Conservation (phyloP, 2,888 invertebrate species). For the Trichogramma evanescens region DNA sequence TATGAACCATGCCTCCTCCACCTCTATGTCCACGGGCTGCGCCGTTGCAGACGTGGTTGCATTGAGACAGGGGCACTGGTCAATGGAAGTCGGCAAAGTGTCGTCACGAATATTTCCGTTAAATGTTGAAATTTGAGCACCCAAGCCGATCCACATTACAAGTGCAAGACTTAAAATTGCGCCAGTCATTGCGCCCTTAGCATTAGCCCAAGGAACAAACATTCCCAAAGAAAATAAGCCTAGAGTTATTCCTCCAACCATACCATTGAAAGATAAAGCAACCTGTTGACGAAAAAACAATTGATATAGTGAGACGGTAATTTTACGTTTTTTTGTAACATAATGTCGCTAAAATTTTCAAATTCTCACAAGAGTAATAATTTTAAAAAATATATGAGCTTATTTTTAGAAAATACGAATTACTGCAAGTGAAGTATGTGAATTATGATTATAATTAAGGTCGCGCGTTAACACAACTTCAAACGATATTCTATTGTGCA, state of each 20-base stretch:
- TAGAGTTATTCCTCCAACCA: slow-evolving; percentile 80
- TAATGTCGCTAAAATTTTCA: not conserved
- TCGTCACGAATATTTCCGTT: slow-evolving; percentile 45
- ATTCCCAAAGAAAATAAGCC: slow-evolving; percentile 84
- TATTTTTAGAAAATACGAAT: not conserved
- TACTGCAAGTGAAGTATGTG: not conserved
- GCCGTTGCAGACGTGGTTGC: slow-evolving; percentile 24
- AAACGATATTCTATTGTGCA: not conserved
- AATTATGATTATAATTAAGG: too few species aligned
- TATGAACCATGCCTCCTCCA: slow-evolving; percentile 30
- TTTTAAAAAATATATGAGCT: not conserved
- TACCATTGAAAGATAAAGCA: slow-evolving; percentile 80
- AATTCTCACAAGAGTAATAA: not conserved
- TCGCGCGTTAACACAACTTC: not conserved
- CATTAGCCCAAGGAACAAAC: slow-evolving; percentile 81
- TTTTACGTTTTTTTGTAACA: not conserved
- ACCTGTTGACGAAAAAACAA: slow-evolving; percentile 47
- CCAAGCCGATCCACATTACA: slow-evolving; percentile 61
- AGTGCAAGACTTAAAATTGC: slow-evolving; percentile 55
- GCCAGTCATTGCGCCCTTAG: slow-evolving; percentile 66
- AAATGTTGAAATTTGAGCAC: slow-evolving; percentile 58
- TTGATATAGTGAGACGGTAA: not conserved
- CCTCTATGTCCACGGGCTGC: slow-evolving; percentile 3
- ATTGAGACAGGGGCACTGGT: slow-evolving; percentile 52
- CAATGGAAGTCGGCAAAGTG: slow-evolving; percentile 50